These are phyloP conservation scores for Condylura cristata DNA, from an alignment of 2,113 vertebrate species.

Conservation along the genomic window DNA sequence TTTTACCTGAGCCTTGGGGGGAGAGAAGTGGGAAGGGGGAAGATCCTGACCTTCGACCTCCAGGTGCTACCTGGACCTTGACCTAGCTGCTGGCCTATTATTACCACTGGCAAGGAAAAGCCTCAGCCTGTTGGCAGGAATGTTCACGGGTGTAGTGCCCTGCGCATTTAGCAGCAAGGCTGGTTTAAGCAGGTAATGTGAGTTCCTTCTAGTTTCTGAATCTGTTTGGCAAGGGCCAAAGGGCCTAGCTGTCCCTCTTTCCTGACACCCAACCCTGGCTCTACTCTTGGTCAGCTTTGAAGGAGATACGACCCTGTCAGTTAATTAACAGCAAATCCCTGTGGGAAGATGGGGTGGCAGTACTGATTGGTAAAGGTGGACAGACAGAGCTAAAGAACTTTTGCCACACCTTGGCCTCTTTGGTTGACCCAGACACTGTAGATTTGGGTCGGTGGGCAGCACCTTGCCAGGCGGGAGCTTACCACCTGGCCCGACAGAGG, in stretches of 20 bases:
- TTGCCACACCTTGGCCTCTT: background rate
- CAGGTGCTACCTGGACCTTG: background rate
- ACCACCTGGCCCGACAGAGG: background rate
- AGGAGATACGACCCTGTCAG: background rate
- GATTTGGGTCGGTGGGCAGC: background rate
- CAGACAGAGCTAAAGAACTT: background rate
- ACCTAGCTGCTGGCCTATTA: background rate
- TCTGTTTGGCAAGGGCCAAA: background rate
- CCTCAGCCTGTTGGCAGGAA: background rate
- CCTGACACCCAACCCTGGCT: background rate
- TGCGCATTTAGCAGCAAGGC: background rate
- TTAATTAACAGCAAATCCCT: background rate
- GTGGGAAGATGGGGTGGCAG: background rate
- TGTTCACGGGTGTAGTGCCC: background rate
- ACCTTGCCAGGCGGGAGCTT: background rate
- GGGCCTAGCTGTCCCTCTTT: background rate
- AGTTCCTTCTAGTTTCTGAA: background rate
- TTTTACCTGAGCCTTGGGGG: background rate
- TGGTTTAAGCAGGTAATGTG: slow-evolving; percentile 16
- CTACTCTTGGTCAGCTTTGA: background rate
- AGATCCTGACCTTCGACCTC: background rate
- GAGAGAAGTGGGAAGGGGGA: background rate
- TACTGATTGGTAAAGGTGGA: background rate
- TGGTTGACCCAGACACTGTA: background rate
- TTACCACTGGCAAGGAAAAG: background rate